Base-by-base conservation (phyloP, 2,888 invertebrate species). In the Leptothorax acervorum region DNA sequence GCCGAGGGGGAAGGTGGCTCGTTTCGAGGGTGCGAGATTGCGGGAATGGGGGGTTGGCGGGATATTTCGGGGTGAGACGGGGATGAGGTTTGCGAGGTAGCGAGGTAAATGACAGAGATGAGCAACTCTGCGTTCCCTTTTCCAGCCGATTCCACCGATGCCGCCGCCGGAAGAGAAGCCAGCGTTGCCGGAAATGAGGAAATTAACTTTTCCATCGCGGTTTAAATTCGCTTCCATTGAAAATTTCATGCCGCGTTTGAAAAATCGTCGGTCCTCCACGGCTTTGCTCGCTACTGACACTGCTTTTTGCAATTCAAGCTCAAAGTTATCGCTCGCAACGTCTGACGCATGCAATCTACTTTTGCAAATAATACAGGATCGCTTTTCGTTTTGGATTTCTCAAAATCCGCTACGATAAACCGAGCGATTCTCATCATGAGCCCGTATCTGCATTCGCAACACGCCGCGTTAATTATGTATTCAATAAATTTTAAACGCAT, bases 401-500 rank as follows among this genome's bases (percentile, higher is more conserved):
- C 71, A 83, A 83, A 71, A 83, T 83, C 65, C 23, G 70, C 3
- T 8, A 51, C 48, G 48, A 81, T 81, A 70, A 70, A 60, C 48
- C 60, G 75, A 85, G 86, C 84, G 66, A 83, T 70, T 42, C 48
- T 53, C 28, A 66, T 66, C 86, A 74, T 48, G 70, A 70, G 82
- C 71, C 84, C 65, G 84, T 85, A 90, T 91, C 90, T 89, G 89
- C 92, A 92, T 92, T 92, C 92, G 87, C 88, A 90, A 90, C 91
- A 90, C 89, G 88, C 86, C 82, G 90, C 87, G 88, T 92, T 92
- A 92, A 94, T 93, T 93, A 93, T 93, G 93, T 92, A 93, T 93
- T 94, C 92, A 94, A 94, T 94, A 92, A 94, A 94, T 94, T 93
- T 93, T 93, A 93, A 93, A 92, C 91, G 91, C 92, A 94, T 93